Percentiles rank a stretch among this genome's conserved stretches.
Conservation (phyloP, 2,888 invertebrate genomes). For the Ornithoptera alexandrae region DNA sequence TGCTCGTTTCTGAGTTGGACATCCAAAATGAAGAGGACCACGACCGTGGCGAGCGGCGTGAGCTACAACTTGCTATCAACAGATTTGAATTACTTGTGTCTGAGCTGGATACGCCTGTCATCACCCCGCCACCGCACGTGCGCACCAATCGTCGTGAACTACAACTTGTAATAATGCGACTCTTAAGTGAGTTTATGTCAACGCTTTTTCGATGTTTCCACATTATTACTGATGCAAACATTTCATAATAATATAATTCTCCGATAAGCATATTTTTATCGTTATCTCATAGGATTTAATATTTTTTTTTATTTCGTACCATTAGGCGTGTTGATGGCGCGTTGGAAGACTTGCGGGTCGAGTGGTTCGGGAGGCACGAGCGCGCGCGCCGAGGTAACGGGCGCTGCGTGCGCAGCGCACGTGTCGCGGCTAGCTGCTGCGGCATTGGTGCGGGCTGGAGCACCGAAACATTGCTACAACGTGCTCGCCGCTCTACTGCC, state of each 20-base stretch:
- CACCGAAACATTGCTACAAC: constrained; percentile 65
- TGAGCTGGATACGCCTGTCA: constrained; percentile 83
- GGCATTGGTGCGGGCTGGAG: constrained; percentile 64
- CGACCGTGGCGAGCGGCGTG: constrained; percentile 85
- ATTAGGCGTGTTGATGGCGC: constrained; percentile 86
- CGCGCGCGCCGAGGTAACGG: constrained; percentile 43
- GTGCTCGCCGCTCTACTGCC: constrained; percentile 72
- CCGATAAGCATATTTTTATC: too few relatives aligned
- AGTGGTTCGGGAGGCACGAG: constrained; percentile 38
- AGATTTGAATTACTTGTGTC: constrained; percentile 86
- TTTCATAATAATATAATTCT: too few relatives aligned
- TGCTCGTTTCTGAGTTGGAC: constrained; percentile 86
- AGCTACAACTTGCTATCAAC: constrained; percentile 93
- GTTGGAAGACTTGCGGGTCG: constrained; percentile 79
- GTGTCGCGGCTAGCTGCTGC: constrained; percentile 67
- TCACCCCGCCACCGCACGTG: constrained; percentile 76
- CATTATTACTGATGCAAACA: too few relatives aligned
- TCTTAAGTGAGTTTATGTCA: constrained; percentile 84
- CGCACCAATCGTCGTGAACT: constrained; percentile 90
- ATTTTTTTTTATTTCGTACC: constrained; percentile 16
- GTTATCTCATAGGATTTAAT: background rate
- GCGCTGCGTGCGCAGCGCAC: constrained; percentile 67
- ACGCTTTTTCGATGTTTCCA: background rate
- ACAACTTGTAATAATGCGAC: constrained; percentile 91
- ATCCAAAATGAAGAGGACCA: constrained; percentile 73